These are phyloP conservation scores for Enteromius trimaculatus DNA, from an alignment of 2,797 vertebrate species.

Conservation along the genomic window DNA sequence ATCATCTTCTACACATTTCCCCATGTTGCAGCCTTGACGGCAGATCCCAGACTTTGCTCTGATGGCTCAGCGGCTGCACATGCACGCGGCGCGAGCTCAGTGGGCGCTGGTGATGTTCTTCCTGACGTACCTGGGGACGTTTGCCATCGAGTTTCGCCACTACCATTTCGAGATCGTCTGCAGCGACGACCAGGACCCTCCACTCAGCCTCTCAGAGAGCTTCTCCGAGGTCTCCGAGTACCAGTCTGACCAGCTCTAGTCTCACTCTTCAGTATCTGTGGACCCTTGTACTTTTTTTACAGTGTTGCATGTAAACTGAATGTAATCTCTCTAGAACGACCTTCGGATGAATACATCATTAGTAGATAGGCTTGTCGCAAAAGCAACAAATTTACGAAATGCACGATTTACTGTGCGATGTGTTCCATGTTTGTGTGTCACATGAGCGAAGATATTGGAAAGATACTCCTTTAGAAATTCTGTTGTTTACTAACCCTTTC, in stretches of 20 bases:
- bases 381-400: constrained; percentile 21
- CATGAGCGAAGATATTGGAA: background rate
- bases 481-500: background rate
- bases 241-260: constrained; percentile 67
- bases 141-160: constrained; percentile 89
- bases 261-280: constrained; percentile 14
- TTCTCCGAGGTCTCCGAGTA: constrained; percentile 79
- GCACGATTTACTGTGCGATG: constrained; percentile 29
- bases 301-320: constrained; percentile 58
- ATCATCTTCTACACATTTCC: background rate
- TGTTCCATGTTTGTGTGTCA: background rate
- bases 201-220: constrained; percentile 81
- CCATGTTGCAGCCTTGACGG: constrained; percentile 47
- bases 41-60: constrained; percentile 79
- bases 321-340: constrained; percentile 44
- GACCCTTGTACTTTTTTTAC: constrained; percentile 32
- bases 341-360: constrained; percentile 16
- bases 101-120: constrained; percentile 92
- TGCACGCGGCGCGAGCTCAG: constrained; percentile 84
- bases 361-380: constrained; percentile 24
- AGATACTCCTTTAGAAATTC: background rate
- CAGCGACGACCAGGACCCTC: constrained; percentile 82
- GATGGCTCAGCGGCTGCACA: constrained; percentile 75
- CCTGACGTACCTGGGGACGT: constrained; percentile 83
- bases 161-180: constrained; percentile 81